Percentiles rank a stretch among this genome's conserved stretches.
phyloP scores from a whole-genome alignment of 2,888 invertebrate genomes.

The Dastarcus helophoroides region DNA sequence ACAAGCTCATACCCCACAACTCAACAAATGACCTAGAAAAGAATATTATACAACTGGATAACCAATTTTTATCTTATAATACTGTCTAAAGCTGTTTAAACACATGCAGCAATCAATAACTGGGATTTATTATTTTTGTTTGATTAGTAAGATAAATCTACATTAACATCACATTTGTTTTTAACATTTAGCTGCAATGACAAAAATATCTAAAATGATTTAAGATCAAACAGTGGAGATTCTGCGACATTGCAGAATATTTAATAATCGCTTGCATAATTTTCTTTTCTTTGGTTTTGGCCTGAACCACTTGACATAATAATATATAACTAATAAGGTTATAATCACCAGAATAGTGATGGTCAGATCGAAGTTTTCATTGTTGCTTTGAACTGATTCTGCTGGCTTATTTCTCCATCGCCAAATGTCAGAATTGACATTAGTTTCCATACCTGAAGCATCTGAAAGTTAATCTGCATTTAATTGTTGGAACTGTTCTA shows the following conservation, averaged over 20 bases:
- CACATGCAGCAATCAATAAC: no score
- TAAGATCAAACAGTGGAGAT: conserved; percentile 25
- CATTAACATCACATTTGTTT: no score
- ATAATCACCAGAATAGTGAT: conserved; percentile 31
- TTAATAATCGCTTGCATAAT: conserved; percentile 28
- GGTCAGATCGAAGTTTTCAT: conserved; percentile 31
- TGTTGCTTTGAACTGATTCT: conserved; percentile 24
- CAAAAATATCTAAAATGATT: no score
- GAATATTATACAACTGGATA: no score
- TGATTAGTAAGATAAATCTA: no score
- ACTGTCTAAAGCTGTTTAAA: no score
- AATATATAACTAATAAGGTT: conserved; percentile 26
- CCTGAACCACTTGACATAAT: conserved; percentile 32
- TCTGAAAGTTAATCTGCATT: conserved; percentile 23
- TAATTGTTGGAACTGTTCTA: conserved; percentile 1
- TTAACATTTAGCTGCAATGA: no score
- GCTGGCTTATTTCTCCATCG: conserved; percentile 44
- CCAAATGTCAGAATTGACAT: conserved; percentile 42
- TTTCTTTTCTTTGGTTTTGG: conserved; percentile 37
- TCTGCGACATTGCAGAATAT: conserved; percentile 30
- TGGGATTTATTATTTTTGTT: no score
- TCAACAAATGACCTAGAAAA: no score
- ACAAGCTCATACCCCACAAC: no score
- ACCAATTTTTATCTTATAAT: no score
- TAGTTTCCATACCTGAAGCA: conserved; percentile 39